A percentile compares a stretch with the other conserved stretches of the same genome.
Conservation (phyloP, 2,113 vertebrate species). For the Menidia beryllina region DNA sequence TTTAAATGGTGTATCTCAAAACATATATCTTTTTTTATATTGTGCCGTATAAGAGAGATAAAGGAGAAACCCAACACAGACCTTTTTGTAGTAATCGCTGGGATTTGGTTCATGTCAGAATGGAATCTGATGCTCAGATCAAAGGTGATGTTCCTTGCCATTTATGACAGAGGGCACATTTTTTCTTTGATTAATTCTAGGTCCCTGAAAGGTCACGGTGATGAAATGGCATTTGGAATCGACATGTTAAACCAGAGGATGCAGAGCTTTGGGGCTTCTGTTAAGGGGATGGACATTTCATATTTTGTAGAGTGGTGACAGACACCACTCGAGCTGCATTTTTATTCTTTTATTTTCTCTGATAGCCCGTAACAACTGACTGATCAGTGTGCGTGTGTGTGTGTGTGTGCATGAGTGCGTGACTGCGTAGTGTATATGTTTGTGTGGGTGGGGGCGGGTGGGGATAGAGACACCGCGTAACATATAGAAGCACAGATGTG, state of each 20-base stretch:
- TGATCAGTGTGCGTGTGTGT: too few relatives aligned
- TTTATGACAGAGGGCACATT: slow-evolving; percentile 59
- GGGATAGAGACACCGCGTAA: slow-evolving; percentile 31
- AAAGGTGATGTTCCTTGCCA: slow-evolving; percentile 64
- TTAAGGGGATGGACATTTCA: slow-evolving; percentile 24
- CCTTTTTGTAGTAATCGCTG: not conserved
- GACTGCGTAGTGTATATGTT: slow-evolving; percentile 42
- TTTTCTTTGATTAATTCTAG: slow-evolving; percentile 73
- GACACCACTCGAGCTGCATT: slow-evolving; percentile 44
- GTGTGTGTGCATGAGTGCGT: slow-evolving; percentile 35
- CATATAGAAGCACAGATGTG: slow-evolving; percentile 29
- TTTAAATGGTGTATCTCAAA: not conserved
- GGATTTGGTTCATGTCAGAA: slow-evolving; percentile 26
- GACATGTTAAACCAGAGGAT: slow-evolving; percentile 53
- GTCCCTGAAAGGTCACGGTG: slow-evolving; percentile 72
- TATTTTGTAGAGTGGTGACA: slow-evolving; percentile 20
- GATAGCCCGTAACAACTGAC: too few relatives aligned
- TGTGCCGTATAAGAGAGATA: not conserved
- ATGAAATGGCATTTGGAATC: slow-evolving; percentile 79
- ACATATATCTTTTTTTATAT: too few relatives aligned
- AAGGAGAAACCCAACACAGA: not conserved
- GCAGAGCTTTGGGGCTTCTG: slow-evolving; percentile 29
- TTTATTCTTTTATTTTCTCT: slow-evolving; percentile 9
- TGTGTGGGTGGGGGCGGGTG: slow-evolving; percentile 28
- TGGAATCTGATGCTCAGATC: slow-evolving; percentile 40